phyloP scores from a whole-genome alignment of 1,140 invertebrate genomes.

The Sycophila sp. region DNA sequence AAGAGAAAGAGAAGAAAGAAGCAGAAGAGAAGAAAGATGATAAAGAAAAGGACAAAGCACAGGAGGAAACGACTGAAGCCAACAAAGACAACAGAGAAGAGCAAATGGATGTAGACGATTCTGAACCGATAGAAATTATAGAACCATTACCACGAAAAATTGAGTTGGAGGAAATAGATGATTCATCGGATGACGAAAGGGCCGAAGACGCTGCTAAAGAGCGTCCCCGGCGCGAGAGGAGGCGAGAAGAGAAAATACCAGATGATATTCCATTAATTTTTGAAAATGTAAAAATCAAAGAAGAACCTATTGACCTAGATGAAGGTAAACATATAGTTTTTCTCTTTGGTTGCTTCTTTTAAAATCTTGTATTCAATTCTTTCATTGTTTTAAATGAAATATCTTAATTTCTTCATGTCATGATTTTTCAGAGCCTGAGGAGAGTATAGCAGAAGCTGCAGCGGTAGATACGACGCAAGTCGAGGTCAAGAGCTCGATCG shows the following conservation, averaged over 20 bases:
- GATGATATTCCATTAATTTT: conserved; percentile 40
- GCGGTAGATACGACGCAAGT: conserved; percentile 70
- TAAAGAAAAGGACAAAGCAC: conserved; percentile 36
- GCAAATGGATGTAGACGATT: conserved; percentile 13
- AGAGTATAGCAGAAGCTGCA: conserved; percentile 43
- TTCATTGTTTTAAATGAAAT: too few relatives aligned
- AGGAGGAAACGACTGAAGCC: background rate
- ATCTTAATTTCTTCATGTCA: background rate
- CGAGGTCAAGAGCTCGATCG: conserved; percentile 74
- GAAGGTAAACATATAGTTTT: conserved; percentile 59
- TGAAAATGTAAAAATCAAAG: conserved; percentile 65
- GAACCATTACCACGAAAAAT: conserved; percentile 34
- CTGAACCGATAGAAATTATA: conserved; percentile 33
- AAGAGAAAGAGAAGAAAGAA: conserved; percentile 44
- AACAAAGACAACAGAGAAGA: background rate
- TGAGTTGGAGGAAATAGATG: conserved; percentile 37
- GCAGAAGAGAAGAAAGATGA: conserved; percentile 49
- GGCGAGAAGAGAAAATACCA: conserved; percentile 43
- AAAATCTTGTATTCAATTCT: background rate
- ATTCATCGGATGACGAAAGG: conserved; percentile 31
- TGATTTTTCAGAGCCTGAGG: conserved; percentile 13
- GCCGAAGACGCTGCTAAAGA: conserved; percentile 55
- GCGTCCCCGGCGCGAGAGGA: conserved; percentile 27
- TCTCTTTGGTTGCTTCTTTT: background rate
- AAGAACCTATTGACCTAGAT: conserved; percentile 68